Conservation (phyloP, 1,140 invertebrate species). For the Zaprionus kolodkinae region DNA sequence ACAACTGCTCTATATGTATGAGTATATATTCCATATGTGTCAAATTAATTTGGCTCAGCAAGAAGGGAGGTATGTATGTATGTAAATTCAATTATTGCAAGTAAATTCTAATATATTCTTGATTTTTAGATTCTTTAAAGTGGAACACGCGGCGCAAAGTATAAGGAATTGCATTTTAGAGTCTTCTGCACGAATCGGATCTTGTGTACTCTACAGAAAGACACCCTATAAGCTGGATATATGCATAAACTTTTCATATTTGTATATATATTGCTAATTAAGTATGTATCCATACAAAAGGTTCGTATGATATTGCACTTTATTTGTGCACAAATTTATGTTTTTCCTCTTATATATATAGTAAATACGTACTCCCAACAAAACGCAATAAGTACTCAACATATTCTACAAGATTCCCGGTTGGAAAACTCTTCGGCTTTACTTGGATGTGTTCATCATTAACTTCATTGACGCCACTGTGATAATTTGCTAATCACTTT, state of each 20-base stretch:
- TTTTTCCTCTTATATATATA: too few relatives aligned
- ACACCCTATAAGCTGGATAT: too few relatives aligned
- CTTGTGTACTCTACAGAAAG: too few relatives aligned
- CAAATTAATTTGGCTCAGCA: neutral
- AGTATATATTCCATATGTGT: conserved; percentile 20
- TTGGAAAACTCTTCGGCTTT: neutral
- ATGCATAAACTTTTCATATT: too few relatives aligned
- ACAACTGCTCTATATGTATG: conserved; percentile 8
- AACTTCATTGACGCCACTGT: neutral
- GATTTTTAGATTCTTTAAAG: neutral
- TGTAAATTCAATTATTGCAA: neutral
- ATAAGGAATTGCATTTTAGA: too few relatives aligned
- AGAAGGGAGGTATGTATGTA: neutral
- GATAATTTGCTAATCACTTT: conserved; percentile 68
- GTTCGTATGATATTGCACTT: too few relatives aligned
- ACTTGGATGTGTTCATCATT: neutral
- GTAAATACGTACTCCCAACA: neutral
- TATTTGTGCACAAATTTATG: too few relatives aligned
- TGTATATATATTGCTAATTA: too few relatives aligned
- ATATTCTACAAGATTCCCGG: neutral
- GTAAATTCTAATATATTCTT: neutral
- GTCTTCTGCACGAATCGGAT: too few relatives aligned
- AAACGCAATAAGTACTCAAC: neutral
- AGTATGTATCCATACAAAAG: too few relatives aligned
- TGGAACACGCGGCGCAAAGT: neutral